Conservation (phyloP, 2,888 invertebrate species). For the Limnephilus lunatus region DNA sequence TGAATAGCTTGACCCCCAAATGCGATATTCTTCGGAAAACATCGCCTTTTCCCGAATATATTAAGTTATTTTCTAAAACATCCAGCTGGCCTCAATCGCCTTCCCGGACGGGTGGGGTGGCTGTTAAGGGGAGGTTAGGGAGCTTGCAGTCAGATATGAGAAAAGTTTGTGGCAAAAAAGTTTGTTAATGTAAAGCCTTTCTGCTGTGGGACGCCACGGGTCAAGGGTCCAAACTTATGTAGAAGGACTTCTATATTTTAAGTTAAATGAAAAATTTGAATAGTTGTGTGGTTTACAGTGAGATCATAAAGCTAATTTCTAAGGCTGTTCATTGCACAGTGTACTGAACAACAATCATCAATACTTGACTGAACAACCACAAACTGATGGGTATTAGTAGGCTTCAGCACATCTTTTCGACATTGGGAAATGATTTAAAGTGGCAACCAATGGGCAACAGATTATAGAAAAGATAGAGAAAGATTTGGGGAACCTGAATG, state of each 20-base stretch:
- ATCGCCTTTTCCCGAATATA: conserved; percentile 12
- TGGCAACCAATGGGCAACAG: no score
- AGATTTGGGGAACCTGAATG: not conserved
- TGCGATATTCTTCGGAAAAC: not conserved
- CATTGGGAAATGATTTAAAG: no score
- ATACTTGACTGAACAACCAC: no score
- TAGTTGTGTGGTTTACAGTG: not conserved
- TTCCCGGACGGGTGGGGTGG: not conserved
- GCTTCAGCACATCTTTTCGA: no score
- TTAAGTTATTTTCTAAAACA: conserved; percentile 33
- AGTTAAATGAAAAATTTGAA: not conserved
- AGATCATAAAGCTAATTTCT: not conserved
- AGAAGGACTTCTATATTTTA: not conserved
- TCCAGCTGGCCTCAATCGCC: conserved; percentile 29
- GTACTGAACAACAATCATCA: not conserved
- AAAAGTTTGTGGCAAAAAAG: conserved; percentile 62
- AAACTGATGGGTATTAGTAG: no score
- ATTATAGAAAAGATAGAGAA: not conserved
- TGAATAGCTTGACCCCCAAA: not conserved
- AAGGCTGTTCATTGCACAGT: not conserved
- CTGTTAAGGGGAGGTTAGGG: not conserved
- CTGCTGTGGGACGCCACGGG: not conserved
- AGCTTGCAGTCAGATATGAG: conserved; percentile 60
- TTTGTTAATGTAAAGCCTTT: conserved; percentile 58
- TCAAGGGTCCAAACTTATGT: conserved; percentile 14